phyloP scores from a whole-genome alignment of 2,888 invertebrate species.

The Seira musarum region DNA sequence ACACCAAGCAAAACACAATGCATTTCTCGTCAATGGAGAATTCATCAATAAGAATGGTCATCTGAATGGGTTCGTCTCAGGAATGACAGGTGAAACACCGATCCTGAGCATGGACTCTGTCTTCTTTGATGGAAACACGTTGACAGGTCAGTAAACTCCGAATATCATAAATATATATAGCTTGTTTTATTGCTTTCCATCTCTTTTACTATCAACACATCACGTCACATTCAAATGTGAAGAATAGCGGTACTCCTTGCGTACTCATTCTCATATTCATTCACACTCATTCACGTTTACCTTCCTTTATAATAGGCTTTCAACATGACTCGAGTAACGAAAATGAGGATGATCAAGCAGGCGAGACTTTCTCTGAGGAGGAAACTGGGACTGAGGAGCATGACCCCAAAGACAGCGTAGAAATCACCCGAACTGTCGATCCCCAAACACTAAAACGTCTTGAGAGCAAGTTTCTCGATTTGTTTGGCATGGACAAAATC shows the following conservation, averaged over 20 bases:
- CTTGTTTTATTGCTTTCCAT: constrained; percentile 2
- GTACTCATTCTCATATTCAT: not conserved
- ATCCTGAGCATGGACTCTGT: constrained; percentile 50
- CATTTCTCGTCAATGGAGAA: constrained; percentile 53
- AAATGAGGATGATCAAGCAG: constrained; percentile 16
- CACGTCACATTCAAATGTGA: not conserved
- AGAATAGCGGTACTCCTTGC: not conserved
- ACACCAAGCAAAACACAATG: constrained; percentile 17
- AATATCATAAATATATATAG: not conserved
- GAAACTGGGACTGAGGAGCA: constrained; percentile 9
- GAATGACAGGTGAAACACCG: constrained; percentile 46
- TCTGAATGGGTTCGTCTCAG: constrained; percentile 23
- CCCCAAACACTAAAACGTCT: constrained; percentile 68
- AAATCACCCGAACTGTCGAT: constrained; percentile 63
- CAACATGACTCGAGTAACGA: too few relatives aligned
- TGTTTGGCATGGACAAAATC: constrained; percentile 68
- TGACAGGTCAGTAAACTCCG: constrained; percentile 58
- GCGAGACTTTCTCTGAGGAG: constrained; percentile 39
- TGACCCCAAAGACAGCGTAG: constrained; percentile 31
- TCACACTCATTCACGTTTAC: not conserved
- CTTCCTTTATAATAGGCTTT: too few relatives aligned
- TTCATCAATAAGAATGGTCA: constrained; percentile 49
- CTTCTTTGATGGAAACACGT: constrained; percentile 46
- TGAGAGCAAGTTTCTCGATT: constrained; percentile 68
- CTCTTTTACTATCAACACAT: constrained; percentile 8